These are phyloP conservation scores for Chionis minor DNA, from an alignment of 2,113 vertebrate species.

Conservation along the genomic window DNA sequence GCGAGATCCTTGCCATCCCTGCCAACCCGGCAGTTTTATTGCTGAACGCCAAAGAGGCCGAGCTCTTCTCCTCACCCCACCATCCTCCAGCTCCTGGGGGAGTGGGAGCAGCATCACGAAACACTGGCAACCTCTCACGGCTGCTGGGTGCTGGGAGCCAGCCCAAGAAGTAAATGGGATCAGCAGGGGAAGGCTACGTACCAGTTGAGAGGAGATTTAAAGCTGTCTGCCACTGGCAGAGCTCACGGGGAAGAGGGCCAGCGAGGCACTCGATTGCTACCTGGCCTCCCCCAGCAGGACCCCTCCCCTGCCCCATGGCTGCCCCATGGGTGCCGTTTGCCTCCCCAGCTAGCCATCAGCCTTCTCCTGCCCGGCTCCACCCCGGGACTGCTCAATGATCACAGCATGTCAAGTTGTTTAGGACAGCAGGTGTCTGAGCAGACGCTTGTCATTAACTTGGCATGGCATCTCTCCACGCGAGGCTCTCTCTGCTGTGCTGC, in stretches of 20 bases:
- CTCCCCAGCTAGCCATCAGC: not conserved
- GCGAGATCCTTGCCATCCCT: not conserved
- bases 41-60: not conserved
- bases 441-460: not conserved
- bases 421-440: not conserved
- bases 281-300: not conserved
- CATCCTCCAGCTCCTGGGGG: not conserved
- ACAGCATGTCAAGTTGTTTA: not conserved
- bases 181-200: not conserved
- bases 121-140: not conserved
- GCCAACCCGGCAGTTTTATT: not conserved
- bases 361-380: not conserved
- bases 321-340: rapidly evolving
- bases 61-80: not conserved
- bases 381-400: not conserved
- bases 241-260: not conserved
- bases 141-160: not conserved
- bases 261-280: not conserved
- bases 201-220: not conserved
- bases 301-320: rapidly evolving
- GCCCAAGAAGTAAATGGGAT: conserved; percentile 5
- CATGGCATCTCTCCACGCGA: not conserved
- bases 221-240: not conserved
- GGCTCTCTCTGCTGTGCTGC: not conserved
- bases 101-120: not conserved